phyloP scores from a whole-genome alignment of 1,140 invertebrate species.

The Monochamus saltuarius region DNA sequence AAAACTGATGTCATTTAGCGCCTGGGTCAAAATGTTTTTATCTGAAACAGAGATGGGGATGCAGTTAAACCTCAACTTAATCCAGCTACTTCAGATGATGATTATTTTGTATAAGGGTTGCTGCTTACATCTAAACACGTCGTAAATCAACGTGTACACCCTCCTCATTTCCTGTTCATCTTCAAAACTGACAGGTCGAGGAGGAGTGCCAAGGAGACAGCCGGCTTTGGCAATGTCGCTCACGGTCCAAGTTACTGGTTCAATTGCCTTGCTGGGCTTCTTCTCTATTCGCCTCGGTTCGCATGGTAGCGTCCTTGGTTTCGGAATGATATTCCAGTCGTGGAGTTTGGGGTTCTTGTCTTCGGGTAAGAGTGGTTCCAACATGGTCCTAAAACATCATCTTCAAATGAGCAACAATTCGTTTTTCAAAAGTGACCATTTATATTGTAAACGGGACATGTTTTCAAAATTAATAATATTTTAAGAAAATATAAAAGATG shows the following conservation, averaged over 20 bases:
- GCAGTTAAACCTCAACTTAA: too few species aligned
- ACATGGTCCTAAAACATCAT: constrained; percentile 14
- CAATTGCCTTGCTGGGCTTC: constrained; percentile 1
- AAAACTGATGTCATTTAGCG: constrained; percentile 65
- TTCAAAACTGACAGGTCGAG: constrained; percentile 55
- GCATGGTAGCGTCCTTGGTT: constrained; percentile 28
- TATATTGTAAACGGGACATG: too few species aligned
- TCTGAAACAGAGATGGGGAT: constrained; percentile 61
- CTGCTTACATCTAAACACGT: constrained; percentile 74
- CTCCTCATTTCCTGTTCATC: constrained; percentile 77
- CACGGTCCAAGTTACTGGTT: constrained; percentile 53
- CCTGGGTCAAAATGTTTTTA: constrained; percentile 67
- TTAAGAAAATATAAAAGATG: too few species aligned
- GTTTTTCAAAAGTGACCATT: too few species aligned
- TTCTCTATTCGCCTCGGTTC: constrained; percentile 12
- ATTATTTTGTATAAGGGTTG: neutral
- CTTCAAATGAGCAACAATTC: too few species aligned
- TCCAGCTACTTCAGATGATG: neutral
- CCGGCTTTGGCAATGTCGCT: constrained; percentile 62
- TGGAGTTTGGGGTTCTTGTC: constrained; percentile 39
- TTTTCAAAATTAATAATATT: too few species aligned
- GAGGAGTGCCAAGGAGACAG: constrained; percentile 58
- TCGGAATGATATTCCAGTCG: constrained; percentile 46
- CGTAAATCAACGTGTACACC: constrained; percentile 75
- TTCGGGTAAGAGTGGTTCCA: constrained; percentile 7